Conservation (phyloP, 2,888 invertebrate genomes). For the Monochamus alternatus region DNA sequence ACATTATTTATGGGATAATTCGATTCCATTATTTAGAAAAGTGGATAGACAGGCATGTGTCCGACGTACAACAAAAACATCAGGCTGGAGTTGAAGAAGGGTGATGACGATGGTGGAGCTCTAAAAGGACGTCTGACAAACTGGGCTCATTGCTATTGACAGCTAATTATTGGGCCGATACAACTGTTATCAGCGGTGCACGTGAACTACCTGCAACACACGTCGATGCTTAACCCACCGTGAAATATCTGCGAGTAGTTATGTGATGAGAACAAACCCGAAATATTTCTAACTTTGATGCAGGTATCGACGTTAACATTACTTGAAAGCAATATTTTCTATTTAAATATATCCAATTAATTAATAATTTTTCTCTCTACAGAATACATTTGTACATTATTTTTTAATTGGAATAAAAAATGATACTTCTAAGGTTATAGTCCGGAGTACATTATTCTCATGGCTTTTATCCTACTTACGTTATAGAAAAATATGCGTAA, state of each 20-base stretch:
- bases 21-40: constrained; percentile 55
- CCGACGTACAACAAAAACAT: constrained; percentile 50
- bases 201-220: constrained; percentile 56
- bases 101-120: constrained; percentile 47
- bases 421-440: too few species aligned
- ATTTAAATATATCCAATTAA: too few species aligned
- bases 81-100: constrained; percentile 54
- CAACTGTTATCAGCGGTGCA: constrained; percentile 62
- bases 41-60: constrained; percentile 57
- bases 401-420: too few species aligned
- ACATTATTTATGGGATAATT: constrained; percentile 58
- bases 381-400: too few species aligned
- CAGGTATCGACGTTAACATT: too few species aligned
- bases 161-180: constrained; percentile 65
- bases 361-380: too few species aligned
- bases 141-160: constrained; percentile 61
- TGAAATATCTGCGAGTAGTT: constrained; percentile 13
- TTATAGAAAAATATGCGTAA: too few species aligned
- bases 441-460: too few species aligned
- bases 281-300: too few species aligned
- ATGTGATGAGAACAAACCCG: constrained; percentile 10
- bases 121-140: constrained; percentile 54
- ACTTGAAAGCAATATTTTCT: too few species aligned
- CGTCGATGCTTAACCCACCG: constrained; percentile 3
- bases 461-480: too few species aligned